Evolutionary conservation across 2,113 vertebrate species (phyloP).

Genomic region (Misgurnus mizolepis): DNA sequence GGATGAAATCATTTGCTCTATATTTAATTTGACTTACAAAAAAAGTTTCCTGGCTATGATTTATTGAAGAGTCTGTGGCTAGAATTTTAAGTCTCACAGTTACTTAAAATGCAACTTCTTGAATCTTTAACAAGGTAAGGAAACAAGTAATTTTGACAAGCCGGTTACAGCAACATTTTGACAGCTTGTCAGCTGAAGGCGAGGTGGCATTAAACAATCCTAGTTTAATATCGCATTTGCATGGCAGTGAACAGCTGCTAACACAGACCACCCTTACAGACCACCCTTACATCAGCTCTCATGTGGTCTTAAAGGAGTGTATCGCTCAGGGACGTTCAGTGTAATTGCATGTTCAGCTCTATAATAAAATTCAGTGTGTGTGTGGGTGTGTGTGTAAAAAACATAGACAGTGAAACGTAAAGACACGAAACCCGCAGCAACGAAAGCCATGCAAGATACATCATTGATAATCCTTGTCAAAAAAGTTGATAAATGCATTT

Average conservation of each 20-base stretch:
- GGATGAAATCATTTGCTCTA: slow-evolving; percentile 10
- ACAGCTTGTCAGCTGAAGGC: neutral
- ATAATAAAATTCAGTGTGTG: neutral
- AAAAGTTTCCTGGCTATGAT: neutral
- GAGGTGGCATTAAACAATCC: neutral
- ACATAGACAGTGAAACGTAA: slow-evolving; percentile 1
- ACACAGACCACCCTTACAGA: slow-evolving; percentile 72
- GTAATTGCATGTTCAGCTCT: slow-evolving; percentile 8
- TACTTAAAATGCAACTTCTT: neutral
- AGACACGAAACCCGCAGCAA: slow-evolving; percentile 60
- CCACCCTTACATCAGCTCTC: slow-evolving; percentile 68
- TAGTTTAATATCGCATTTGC: neutral
- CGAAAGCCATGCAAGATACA: slow-evolving; percentile 65
- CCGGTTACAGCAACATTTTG: neutral
- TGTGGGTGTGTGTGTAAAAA: neutral
- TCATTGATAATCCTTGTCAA: slow-evolving; percentile 78
- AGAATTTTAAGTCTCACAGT: slow-evolving; percentile 20
- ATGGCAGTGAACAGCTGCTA: neutral
- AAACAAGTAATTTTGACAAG: neutral
- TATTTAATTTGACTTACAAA: slow-evolving; percentile 37
- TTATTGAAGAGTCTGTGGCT: slow-evolving; percentile 13
- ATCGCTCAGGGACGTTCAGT: slow-evolving; percentile 17
- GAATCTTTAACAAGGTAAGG: neutral
- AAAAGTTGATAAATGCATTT: slow-evolving; percentile 74
- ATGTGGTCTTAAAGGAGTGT: slow-evolving; percentile 66